Evolutionary conservation across 2,888 invertebrate species (phyloP).

Genomic region (Synanthedon tipuliformis): DNA sequence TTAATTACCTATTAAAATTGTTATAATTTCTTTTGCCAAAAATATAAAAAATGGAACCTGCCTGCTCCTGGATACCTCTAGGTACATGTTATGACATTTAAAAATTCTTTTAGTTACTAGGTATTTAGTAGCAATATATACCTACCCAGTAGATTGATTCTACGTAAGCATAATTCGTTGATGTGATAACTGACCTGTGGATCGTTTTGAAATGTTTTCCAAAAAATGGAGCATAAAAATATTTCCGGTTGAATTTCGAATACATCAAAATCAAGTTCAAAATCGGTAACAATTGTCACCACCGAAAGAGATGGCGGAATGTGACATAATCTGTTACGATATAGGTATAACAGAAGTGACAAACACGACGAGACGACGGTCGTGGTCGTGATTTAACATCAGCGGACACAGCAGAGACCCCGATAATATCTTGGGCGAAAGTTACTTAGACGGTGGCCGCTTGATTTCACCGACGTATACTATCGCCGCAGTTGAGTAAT

Average conservation of each 20-base stretch:
- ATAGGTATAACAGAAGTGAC: conserved; percentile 11
- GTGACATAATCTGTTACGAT: conserved; percentile 19
- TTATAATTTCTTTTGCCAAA: no score
- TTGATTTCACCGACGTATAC: conserved; percentile 20
- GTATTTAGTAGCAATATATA: no score
- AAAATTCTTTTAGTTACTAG: no score
- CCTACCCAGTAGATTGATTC: no score
- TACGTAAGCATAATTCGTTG: background rate
- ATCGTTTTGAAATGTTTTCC: no score
- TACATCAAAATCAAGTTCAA: conserved; percentile 4
- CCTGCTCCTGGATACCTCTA: no score
- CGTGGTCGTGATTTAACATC: conserved; percentile 23
- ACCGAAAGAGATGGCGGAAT: conserved; percentile 12
- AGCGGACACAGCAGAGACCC: conserved; percentile 9
- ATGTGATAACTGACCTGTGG: no score
- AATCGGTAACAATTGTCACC: conserved; percentile 5
- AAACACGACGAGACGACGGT: conserved; percentile 8
- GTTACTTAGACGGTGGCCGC: conserved; percentile 12
- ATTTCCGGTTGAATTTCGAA: background rate
- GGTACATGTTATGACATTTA: no score
- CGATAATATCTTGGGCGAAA: conserved; percentile 18
- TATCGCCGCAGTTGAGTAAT: conserved; percentile 9
- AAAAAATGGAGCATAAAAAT: no score
- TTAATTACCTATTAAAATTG: no score
- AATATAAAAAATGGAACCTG: no score